Conservation (phyloP, 2,888 invertebrate genomes). For the Cosmia trapezina region DNA sequence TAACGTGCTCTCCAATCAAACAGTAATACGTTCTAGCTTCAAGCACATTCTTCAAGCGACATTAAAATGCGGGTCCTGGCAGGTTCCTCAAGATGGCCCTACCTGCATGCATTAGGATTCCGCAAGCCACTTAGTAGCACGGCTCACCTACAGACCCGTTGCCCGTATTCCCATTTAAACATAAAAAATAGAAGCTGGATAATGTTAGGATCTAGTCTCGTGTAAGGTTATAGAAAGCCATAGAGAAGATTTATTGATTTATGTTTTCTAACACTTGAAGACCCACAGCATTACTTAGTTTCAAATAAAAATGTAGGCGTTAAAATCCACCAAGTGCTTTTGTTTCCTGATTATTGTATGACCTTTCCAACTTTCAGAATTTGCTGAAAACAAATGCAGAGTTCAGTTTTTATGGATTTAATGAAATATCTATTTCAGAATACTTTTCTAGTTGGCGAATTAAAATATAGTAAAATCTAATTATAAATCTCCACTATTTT, state of each 20-base stretch:
- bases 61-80: slow-evolving; percentile 68
- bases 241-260: slow-evolving; percentile 70
- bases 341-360: not conserved
- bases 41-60: slow-evolving; percentile 63
- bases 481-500: slow-evolving; percentile 65
- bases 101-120: slow-evolving; percentile 88
- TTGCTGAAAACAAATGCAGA: not conserved
- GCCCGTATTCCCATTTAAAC: slow-evolving; percentile 88
- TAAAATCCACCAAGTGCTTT: not conserved
- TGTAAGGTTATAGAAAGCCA: slow-evolving; percentile 63
- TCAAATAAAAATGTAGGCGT: not conserved
- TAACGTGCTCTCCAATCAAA: slow-evolving; percentile 62
- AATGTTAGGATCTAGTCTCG: slow-evolving; percentile 86
- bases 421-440: too few species aligned
- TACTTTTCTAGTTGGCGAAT: not conserved
- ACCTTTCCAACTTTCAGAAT: not conserved
- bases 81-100: slow-evolving; percentile 73
- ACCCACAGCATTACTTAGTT: not conserved
- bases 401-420: not conserved
- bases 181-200: slow-evolving; percentile 88
- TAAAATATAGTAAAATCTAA: not conserved
- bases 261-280: not conserved
- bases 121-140: slow-evolving; percentile 79
- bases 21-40: slow-evolving; percentile 52
- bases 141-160: slow-evolving; percentile 90